phyloP scores from a whole-genome alignment of 2,113 vertebrate species.

The Tonatia bakeri region DNA sequence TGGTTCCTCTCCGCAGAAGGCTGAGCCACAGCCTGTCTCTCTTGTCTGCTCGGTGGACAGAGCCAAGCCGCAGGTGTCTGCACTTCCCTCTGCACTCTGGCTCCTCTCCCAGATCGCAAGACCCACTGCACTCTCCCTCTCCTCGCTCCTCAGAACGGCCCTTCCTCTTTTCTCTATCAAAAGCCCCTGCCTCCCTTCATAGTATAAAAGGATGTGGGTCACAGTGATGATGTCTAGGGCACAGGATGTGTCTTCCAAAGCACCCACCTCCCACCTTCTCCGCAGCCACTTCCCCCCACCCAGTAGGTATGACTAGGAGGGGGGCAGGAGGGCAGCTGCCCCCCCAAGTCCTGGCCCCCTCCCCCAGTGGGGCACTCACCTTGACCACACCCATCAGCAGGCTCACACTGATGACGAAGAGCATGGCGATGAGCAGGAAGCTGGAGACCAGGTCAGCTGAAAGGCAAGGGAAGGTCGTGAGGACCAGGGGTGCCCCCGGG shows the following conservation, averaged over 20 bases:
- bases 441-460: constrained; percentile 81
- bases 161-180: neutral
- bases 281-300: too few species aligned
- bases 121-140: neutral
- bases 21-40: neutral
- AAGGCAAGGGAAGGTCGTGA: neutral
- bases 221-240: neutral
- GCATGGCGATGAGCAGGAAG: constrained; percentile 80
- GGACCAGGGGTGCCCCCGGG: neutral
- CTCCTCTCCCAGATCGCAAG: neutral
- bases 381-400: constrained; percentile 81
- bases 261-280: neutral
- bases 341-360: neutral
- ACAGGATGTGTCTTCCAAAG: neutral
- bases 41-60: accelerated
- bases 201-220: neutral
- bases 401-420: constrained; percentile 82
- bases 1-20: neutral
- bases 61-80: accelerated
- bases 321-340: too few species aligned
- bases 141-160: accelerated
- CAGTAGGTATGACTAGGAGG: neutral
- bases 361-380: constrained; percentile 63
- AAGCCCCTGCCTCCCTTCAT: neutral
- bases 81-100: accelerated